These are phyloP conservation scores for Aphidius ervi DNA, from an alignment of 1,140 invertebrate species.

Conservation along the genomic window DNA sequence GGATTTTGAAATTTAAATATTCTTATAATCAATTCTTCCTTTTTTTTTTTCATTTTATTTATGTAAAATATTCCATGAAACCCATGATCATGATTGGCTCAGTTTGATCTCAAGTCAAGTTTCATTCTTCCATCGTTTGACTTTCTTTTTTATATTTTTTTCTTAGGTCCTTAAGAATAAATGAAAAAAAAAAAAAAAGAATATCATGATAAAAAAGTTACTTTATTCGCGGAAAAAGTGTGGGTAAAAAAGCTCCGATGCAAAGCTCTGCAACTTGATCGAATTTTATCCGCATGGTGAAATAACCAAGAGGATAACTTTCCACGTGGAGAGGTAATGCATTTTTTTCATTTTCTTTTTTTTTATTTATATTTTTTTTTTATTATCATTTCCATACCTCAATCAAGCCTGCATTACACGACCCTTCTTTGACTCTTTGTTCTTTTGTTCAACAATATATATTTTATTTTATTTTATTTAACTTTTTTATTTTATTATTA, in stretches of 20 bases:
- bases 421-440: neutral
- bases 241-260: too few relatives aligned
- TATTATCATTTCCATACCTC: neutral
- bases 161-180: neutral
- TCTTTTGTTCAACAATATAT: neutral
- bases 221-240: neutral
- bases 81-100: too few relatives aligned
- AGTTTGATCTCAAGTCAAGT: too few relatives aligned
- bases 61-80: too few relatives aligned
- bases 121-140: too few relatives aligned
- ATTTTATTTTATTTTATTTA: neutral
- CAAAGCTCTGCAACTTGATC: constrained; percentile 11
- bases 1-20: too few relatives aligned
- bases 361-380: constrained; percentile 1
- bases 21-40: too few relatives aligned
- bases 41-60: too few relatives aligned
- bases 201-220: constrained; percentile 4
- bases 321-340: constrained; percentile 8
- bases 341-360: neutral
- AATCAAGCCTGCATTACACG: too few relatives aligned
- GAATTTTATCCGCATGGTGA: constrained; percentile 16
- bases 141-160: too few relatives aligned
- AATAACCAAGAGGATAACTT: constrained; percentile 15
- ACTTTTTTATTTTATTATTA: neutral
- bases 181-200: neutral